These are phyloP conservation scores for Perca flavescens DNA, from an alignment of 2,113 vertebrate species.

Conservation along the genomic window DNA sequence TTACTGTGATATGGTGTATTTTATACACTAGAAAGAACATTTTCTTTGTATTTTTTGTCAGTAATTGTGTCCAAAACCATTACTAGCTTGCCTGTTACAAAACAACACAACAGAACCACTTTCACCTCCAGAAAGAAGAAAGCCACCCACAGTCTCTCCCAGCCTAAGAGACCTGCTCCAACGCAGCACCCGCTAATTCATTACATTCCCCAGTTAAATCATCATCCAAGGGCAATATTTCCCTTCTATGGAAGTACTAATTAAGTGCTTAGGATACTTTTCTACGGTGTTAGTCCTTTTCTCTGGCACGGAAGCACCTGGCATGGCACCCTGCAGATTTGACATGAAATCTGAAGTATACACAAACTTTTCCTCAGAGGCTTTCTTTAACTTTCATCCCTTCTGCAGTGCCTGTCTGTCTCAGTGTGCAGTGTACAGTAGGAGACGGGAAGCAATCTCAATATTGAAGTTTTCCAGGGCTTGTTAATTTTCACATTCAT, in stretches of 20 bases:
- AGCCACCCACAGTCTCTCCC: slow-evolving; percentile 48
- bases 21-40: background rate
- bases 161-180: slow-evolving; percentile 56
- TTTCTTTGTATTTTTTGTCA: background rate
- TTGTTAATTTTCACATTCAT: slow-evolving; percentile 48
- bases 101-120: slow-evolving; percentile 17
- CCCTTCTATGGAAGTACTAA: slow-evolving; percentile 49
- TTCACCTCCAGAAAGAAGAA: slow-evolving; percentile 13
- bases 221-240: slow-evolving; percentile 57
- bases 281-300: background rate
- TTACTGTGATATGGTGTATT: background rate
- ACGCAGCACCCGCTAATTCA: slow-evolving; percentile 56
- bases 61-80: background rate
- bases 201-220: slow-evolving; percentile 74
- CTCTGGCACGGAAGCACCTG: slow-evolving; percentile 57
- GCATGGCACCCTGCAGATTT: slow-evolving; percentile 7
- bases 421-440: background rate
- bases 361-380: background rate
- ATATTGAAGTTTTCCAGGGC: slow-evolving; percentile 26
- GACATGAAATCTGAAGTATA: background rate
- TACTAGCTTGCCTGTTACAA: slow-evolving; percentile 17
- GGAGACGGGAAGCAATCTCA: background rate
- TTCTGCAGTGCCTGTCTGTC: background rate
- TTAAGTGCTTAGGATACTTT: slow-evolving; percentile 66
- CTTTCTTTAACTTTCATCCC: background rate